Percentiles rank a stretch among this genome's conserved stretches.
These are phyloP conservation scores for Papilio dardanus DNA, from an alignment of 1,140 invertebrate species.

Conservation along the genomic window DNA sequence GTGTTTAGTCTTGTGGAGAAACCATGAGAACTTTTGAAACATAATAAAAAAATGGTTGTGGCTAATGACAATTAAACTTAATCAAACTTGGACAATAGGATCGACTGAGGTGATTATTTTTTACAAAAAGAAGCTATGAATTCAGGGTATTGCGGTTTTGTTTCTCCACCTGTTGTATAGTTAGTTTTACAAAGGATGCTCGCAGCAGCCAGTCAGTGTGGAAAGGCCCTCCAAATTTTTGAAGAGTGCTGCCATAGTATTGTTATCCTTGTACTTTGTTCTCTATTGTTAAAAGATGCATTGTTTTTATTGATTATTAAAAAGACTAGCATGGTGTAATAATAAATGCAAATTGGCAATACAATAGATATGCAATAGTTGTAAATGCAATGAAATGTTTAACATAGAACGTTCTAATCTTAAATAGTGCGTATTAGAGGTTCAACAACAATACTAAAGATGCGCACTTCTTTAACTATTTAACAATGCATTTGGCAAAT, in stretches of 20 bases:
- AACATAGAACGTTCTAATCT: background rate
- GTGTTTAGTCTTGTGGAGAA: background rate
- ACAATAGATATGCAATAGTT: background rate
- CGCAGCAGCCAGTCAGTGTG: background rate
- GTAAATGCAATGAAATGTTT: background rate
- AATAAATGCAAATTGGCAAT: background rate
- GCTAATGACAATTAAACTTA: background rate
- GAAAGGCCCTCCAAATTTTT: conserved; percentile 11
- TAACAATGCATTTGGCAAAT: background rate
- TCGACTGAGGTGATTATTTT: background rate
- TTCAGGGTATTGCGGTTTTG: background rate
- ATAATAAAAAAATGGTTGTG: background rate
- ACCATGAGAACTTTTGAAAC: too few relatives aligned
- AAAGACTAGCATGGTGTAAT: conserved; percentile 2
- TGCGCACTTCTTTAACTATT: background rate
- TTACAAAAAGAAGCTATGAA: background rate
- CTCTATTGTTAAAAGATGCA: background rate
- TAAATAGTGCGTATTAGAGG: background rate
- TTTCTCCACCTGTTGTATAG: conserved; percentile 14
- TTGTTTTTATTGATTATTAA: conserved; percentile 19
- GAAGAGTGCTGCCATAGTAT: conserved; percentile 19
- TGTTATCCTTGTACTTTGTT: conserved; percentile 13
- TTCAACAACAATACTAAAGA: background rate
- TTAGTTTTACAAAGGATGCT: conserved; percentile 12
- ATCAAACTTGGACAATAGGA: background rate